phyloP scores from a whole-genome alignment of 2,113 vertebrate genomes.

The Grallaria varia region DNA sequence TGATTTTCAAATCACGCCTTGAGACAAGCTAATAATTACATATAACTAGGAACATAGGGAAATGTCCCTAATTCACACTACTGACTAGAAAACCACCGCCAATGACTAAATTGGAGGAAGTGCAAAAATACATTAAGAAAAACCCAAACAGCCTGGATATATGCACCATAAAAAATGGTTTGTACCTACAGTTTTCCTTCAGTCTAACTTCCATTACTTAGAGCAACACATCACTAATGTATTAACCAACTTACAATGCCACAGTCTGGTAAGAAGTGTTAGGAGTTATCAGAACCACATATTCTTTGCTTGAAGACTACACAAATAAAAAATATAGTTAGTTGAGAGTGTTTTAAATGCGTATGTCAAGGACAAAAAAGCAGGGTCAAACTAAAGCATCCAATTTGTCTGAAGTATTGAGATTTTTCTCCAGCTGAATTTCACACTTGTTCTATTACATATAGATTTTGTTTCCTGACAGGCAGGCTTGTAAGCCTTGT shows the following conservation, averaged over 20 bases:
- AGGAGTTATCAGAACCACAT: background rate
- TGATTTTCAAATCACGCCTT: slow-evolving; percentile 31
- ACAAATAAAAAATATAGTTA: background rate
- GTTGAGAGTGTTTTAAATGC: background rate
- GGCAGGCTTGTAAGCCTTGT: background rate
- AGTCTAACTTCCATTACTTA: background rate
- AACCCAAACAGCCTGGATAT: rapidly evolving
- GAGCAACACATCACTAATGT: background rate
- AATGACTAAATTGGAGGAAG: background rate
- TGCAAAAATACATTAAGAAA: background rate
- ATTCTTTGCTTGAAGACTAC: background rate
- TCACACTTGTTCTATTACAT: background rate
- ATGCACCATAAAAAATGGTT: background rate
- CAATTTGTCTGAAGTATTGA: background rate
- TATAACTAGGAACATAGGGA: background rate
- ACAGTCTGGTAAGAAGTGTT: background rate
- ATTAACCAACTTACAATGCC: background rate
- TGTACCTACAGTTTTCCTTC: background rate
- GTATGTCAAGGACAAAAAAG: background rate
- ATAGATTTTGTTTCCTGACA: background rate
- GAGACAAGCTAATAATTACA: slow-evolving; percentile 2
- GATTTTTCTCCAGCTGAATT: background rate
- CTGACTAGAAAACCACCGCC: background rate
- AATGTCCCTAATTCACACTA: background rate
- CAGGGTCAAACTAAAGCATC: background rate